phyloP scores from a whole-genome alignment of 2,888 invertebrate genomes.

The Sinodicranocentrus sp. region DNA sequence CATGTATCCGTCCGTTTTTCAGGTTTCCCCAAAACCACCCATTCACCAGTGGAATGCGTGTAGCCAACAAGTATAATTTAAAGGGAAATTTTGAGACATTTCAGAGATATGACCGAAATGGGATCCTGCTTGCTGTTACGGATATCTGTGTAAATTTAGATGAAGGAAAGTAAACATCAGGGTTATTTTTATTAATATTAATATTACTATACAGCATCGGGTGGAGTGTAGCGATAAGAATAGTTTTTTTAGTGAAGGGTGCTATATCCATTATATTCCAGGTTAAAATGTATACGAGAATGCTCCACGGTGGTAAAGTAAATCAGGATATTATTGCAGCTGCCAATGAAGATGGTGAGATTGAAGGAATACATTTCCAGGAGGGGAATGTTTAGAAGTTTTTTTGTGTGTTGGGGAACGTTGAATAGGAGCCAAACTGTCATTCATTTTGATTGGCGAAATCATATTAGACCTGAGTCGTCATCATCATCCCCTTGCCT shows the following conservation, averaged over 20 bases:
- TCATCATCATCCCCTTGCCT: slow-evolving; percentile 17
- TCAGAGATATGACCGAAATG: too few relatives aligned
- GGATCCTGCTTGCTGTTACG: too few relatives aligned
- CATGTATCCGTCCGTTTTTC: too few relatives aligned
- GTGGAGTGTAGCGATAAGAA: too few relatives aligned
- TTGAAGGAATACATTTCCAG: neutral
- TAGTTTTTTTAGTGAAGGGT: too few relatives aligned
- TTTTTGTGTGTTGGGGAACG: slow-evolving; percentile 1
- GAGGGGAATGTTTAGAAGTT: neutral
- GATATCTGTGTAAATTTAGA: too few relatives aligned
- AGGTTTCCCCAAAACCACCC: neutral
- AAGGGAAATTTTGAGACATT: neutral
- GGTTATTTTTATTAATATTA: slow-evolving; percentile 15
- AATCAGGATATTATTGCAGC: slow-evolving; percentile 3
- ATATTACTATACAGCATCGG: neutral
- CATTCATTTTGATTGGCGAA: slow-evolving; percentile 53
- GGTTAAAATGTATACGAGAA: neutral
- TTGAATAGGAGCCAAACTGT: slow-evolving; percentile 56
- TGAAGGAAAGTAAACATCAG: neutral
- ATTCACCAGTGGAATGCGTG: neutral
- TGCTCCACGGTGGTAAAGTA: neutral
- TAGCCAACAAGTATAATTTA: slow-evolving; percentile 23
- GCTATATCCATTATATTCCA: neutral
- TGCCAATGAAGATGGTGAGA: neutral
- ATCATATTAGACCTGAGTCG: slow-evolving; percentile 25